Evolutionary conservation across 2,888 invertebrate species (phyloP).

Genomic region (Matsumyia berberina): DNA sequence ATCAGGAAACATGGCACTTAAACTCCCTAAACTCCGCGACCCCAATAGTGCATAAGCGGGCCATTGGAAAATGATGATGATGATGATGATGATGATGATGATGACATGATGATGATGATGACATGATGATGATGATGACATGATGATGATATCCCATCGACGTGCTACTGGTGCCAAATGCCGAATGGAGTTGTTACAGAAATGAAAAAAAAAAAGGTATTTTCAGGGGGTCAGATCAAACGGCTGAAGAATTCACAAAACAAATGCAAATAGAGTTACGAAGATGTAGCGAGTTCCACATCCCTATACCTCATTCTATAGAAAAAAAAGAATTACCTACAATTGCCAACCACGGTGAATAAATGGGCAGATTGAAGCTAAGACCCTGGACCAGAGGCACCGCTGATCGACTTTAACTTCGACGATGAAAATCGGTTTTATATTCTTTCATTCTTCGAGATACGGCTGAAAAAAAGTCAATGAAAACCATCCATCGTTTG

Average conservation of each 20-base stretch:
- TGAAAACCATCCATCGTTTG: no score
- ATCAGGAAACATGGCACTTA: no score
- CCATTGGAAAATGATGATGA: no score
- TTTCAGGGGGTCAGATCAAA: conserved; percentile 41
- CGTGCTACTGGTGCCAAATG: conserved; percentile 23
- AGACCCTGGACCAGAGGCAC: conserved; percentile 50
- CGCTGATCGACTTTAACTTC: neutral
- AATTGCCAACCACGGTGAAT: conserved; percentile 35
- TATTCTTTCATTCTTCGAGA: conserved; percentile 42
- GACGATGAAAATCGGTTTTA: conserved; percentile 21
- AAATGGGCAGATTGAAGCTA: conserved; percentile 37
- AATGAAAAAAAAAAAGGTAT: conserved; percentile 10
- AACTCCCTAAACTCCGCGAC: no score
- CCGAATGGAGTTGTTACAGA: conserved; percentile 22
- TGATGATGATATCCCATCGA: no score
- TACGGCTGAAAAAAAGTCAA: no score
- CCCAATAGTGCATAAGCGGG: no score
- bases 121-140: no score
- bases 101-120: no score
- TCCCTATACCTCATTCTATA: conserved; percentile 38
- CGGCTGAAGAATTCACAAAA: conserved; percentile 32
- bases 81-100: no score
- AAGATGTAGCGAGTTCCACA: conserved; percentile 41
- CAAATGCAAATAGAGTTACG: conserved; percentile 34
- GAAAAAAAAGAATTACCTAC: conserved; percentile 31